phyloP scores from a whole-genome alignment of 2,888 invertebrate genomes.

The Zeuzera pyrina region DNA sequence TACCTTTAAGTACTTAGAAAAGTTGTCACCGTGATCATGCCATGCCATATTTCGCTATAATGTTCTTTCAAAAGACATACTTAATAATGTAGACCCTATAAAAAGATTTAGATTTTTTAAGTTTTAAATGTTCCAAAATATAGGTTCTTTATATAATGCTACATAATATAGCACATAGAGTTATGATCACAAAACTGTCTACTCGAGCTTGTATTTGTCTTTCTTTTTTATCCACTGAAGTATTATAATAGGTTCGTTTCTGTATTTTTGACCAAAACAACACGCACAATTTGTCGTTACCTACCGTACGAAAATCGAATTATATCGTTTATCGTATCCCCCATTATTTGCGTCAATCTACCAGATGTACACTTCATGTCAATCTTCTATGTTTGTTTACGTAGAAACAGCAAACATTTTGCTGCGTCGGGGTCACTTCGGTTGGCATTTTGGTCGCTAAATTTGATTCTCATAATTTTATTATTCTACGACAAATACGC shows the following conservation, averaged over 20 bases:
- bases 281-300: conserved; percentile 44
- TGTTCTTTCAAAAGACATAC: no score
- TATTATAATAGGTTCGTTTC: no score
- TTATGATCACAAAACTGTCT: neutral
- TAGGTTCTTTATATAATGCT: neutral
- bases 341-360: conserved; percentile 64
- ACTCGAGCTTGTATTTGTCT: neutral
- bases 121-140: neutral
- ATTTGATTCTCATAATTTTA: conserved; percentile 61
- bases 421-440: conserved; percentile 52
- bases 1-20: no score
- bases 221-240: no score
- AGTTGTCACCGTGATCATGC: no score
- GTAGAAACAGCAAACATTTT: conserved; percentile 64
- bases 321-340: conserved; percentile 62
- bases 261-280: conserved; percentile 1
- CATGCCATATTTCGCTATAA: no score
- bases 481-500: conserved; percentile 21
- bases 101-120: no score
- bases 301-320: conserved; percentile 57
- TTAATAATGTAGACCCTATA: no score
- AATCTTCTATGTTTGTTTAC: conserved; percentile 68
- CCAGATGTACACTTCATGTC: conserved; percentile 70
- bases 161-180: neutral
- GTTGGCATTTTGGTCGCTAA: conserved; percentile 43